Percentiles rank a stretch among this genome's conserved stretches.
phyloP scores from a whole-genome alignment of 2,113 vertebrate species.

The Seriola dumerili region DNA sequence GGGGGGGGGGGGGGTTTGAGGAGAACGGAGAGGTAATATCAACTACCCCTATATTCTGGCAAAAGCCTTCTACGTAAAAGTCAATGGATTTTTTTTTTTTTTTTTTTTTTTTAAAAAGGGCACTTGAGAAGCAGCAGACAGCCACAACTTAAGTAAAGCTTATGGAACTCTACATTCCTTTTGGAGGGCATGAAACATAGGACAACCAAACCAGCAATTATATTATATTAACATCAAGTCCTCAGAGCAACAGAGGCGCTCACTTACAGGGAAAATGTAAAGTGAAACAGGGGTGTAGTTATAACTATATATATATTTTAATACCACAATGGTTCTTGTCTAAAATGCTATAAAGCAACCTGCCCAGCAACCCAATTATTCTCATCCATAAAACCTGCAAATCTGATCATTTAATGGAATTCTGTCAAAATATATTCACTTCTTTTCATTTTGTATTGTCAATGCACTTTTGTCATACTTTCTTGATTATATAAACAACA shows the following conservation, averaged over 20 bases:
- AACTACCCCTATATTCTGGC: slow-evolving; percentile 72
- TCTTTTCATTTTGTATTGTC: not conserved
- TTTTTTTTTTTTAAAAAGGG: slow-evolving; percentile 15
- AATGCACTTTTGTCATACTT: not conserved
- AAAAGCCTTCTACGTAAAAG: slow-evolving; percentile 48
- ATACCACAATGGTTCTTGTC: not conserved
- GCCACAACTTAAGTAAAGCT: slow-evolving; percentile 28
- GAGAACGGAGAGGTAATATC: slow-evolving; percentile 73
- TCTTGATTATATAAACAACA: not conserved
- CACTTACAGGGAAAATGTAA: not conserved
- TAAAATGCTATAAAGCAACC: not conserved
- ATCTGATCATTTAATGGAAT: not conserved
- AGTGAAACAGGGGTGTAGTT: not conserved
- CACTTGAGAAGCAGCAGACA: slow-evolving; percentile 36
- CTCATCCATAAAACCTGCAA: slow-evolving; percentile 17
- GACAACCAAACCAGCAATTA: slow-evolving; percentile 62
- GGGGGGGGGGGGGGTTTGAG: slow-evolving; percentile 26
- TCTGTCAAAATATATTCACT: not conserved
- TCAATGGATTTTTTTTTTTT: slow-evolving; percentile 26
- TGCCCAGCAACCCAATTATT: not conserved
- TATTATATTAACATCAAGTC: slow-evolving; percentile 45
- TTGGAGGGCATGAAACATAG: slow-evolving; percentile 45
- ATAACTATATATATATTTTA: too few relatives aligned
- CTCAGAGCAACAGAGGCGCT: slow-evolving; percentile 61
- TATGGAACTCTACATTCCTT: slow-evolving; percentile 49